Conservation (phyloP, 2,888 invertebrate species). For the Megastigmus dorsalis region DNA sequence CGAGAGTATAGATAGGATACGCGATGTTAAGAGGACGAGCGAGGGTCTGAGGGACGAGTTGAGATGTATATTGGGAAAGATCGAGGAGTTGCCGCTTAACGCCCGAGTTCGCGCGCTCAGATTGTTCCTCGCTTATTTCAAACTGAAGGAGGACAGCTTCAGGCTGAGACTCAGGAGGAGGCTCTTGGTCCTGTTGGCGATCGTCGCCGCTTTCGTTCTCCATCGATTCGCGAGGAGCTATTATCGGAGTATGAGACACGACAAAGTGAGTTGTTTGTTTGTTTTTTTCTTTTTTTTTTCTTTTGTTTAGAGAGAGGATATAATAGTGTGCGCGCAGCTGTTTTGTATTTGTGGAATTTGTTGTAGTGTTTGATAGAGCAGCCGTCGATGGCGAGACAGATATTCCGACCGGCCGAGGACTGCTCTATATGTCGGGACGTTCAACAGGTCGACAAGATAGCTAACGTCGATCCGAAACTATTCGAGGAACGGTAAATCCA, state of each 20-base stretch:
- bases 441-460: conserved; percentile 79
- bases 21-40: conserved; percentile 55
- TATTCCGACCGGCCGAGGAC: conserved; percentile 86
- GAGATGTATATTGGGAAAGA: conserved; percentile 57
- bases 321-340: too few species aligned
- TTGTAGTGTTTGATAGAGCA: conserved; percentile 67
- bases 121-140: conserved; percentile 55
- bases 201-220: background rate
- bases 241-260: conserved; percentile 40
- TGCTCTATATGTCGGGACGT: conserved; percentile 86
- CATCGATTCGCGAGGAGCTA: background rate
- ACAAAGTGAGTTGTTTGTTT: conserved; percentile 57
- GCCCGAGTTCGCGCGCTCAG: conserved; percentile 50
- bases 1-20: conserved; percentile 53
- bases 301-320: background rate
- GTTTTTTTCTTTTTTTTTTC: conserved; percentile 12
- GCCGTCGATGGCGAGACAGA: conserved; percentile 64
- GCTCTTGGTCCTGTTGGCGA: background rate
- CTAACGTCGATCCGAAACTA: conserved; percentile 79
- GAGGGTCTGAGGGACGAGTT: conserved; percentile 63
- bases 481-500: conserved; percentile 83
- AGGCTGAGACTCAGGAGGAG: background rate
- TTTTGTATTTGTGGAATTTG: too few species aligned
- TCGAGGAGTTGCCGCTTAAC: conserved; percentile 53
- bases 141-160: conserved; percentile 49